Evolutionary conservation across 2,797 vertebrate genomes (phyloP).

Genomic region (Cyprinodon diabolis): DNA sequence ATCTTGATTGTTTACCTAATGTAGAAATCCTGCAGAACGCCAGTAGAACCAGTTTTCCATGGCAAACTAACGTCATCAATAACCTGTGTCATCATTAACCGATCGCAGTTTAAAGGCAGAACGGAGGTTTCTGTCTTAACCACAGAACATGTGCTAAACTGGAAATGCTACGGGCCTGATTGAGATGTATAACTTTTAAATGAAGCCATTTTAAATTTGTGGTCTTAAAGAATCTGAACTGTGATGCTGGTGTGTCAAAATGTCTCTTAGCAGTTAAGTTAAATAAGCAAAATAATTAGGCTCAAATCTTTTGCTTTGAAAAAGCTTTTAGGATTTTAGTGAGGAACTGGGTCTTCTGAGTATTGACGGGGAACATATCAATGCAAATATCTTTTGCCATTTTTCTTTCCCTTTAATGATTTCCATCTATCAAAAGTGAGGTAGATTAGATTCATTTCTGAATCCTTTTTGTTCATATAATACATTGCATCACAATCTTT

Average conservation of each 20-base stretch:
- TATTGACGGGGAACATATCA: background rate
- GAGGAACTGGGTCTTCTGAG: background rate
- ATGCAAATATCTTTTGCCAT: background rate
- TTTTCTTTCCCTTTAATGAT: background rate
- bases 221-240: background rate
- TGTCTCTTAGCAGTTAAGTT: background rate
- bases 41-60: conserved; percentile 52
- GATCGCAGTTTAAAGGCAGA: conserved; percentile 4
- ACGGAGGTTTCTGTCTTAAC: conserved; percentile 5
- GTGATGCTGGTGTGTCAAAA: background rate
- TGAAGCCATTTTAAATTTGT: background rate
- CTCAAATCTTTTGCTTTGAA: background rate
- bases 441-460: background rate
- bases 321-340: background rate
- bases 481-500: too few species aligned
- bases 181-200: background rate
- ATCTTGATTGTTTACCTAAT: conserved; percentile 27
- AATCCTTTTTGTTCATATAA: background rate
- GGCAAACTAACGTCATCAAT: conserved; percentile 42
- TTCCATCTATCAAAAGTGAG: background rate
- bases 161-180: background rate
- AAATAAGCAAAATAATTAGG: background rate
- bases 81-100: conserved; percentile 31
- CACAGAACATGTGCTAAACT: background rate
- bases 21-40: conserved; percentile 13